Conservation (phyloP, 2,113 vertebrate species). For the Gyps fulvus region DNA sequence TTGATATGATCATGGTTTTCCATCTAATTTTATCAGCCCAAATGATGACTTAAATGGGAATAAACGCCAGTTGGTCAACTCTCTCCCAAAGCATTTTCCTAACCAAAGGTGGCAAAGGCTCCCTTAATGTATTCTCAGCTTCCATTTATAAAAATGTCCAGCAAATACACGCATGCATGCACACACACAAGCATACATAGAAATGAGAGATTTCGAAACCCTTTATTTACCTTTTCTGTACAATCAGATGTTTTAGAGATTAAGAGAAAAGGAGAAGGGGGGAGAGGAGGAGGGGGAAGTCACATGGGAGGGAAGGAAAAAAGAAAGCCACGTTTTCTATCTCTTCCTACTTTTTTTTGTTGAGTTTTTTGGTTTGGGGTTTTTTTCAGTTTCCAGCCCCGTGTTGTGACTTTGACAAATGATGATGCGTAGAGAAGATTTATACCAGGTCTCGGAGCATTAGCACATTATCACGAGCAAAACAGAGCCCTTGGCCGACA, state of each 20-base stretch:
- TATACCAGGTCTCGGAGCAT: slow-evolving; percentile 73
- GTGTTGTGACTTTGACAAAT: slow-evolving; percentile 79
- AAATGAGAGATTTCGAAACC: neutral
- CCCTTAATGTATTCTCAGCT: neutral
- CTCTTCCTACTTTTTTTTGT: neutral
- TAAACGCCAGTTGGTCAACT: neutral
- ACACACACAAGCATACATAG: neutral
- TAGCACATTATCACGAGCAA: slow-evolving; percentile 81
- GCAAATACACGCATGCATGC: neutral
- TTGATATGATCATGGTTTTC: neutral
- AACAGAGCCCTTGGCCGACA: slow-evolving; percentile 62
- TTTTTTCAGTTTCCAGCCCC: slow-evolving; percentile 5
- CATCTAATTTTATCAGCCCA: neutral
- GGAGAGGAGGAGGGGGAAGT: neutral
- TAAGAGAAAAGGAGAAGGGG: slow-evolving; percentile 39
- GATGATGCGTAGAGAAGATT: slow-evolving; percentile 69
- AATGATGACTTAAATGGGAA: neutral
- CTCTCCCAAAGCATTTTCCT: neutral
- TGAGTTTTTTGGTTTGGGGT: neutral
- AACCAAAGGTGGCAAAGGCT: neutral
- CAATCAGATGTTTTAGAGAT: slow-evolving; percentile 80
- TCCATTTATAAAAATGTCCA: neutral
- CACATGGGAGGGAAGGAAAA: slow-evolving; percentile 36
- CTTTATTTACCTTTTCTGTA: neutral
- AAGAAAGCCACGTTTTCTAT: slow-evolving; percentile 61